These are phyloP conservation scores for Megaptera novaeangliae DNA, from an alignment of 2,113 vertebrate genomes.

Conservation along the genomic window DNA sequence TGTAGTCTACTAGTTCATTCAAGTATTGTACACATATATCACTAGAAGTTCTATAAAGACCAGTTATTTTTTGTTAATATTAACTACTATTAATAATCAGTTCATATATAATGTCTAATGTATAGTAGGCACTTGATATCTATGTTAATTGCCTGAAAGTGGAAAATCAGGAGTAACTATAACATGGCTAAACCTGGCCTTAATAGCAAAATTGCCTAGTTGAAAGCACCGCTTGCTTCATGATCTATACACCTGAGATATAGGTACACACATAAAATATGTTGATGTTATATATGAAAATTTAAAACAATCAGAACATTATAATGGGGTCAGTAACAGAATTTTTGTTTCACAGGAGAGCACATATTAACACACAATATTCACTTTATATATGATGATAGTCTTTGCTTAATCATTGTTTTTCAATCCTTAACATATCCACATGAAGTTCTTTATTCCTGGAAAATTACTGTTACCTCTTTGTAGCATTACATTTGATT, in stretches of 20 bases:
- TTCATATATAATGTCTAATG: not conserved
- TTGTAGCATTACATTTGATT: not conserved
- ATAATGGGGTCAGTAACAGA: not conserved
- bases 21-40: not conserved
- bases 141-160: not conserved
- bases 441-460: not conserved
- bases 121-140: not conserved
- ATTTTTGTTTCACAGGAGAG: not conserved
- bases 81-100: not conserved
- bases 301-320: not conserved
- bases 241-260: not conserved
- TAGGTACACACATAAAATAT: not conserved
- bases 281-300: not conserved
- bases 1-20: not conserved
- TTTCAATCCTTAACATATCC: not conserved
- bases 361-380: not conserved
- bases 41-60: not conserved
- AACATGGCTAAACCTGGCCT: not conserved
- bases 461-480: not conserved
- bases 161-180: not conserved
- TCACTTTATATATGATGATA: not conserved
- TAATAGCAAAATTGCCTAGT: not conserved
- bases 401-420: not conserved
- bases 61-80: not conserved
- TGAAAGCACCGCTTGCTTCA: conserved; percentile 3